Base-by-base conservation (phyloP, 2,113 vertebrate genomes). In the Dermatemys mawii region DNA sequence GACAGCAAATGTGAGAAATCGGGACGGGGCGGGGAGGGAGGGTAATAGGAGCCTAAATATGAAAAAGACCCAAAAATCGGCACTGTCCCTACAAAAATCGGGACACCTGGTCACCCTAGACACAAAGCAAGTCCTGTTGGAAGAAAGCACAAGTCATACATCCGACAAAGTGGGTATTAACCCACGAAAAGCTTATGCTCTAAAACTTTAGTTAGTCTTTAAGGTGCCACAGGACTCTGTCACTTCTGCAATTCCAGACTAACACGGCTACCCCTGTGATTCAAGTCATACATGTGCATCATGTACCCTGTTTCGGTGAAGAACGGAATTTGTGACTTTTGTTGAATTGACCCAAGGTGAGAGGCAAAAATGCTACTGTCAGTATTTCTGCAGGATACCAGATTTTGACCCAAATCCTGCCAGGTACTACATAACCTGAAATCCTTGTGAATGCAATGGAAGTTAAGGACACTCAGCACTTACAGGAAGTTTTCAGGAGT, bases 321-420 rank as follows among this genome's bases (percentile, higher is more conserved):
- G 46, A 2, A 78, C 48, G 3, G 46, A 0, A 8, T 54, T 6
- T 51, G 57, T 0, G 7, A 44, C 41, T 57, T 54, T 82, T 35
- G 60, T 21, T 92, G 82, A 81, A 35, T 16, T 78, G 60, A 44
- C 19, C 19, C 17, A 60, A 81, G 84, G 80, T 29, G 26, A 90
- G 90, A 92, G 50, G 13, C 63, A 93, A 90, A 90, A 91, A 87
- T 35, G 2, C 48, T 14, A 50, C 49, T 51, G 27, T 13, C 79
- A 26, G 1, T 26, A 2, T 76, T 86, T 80, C 60, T 50, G 1
- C 1, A 21, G 32, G 16, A n/a, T 21, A 67, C 8, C 60, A 48
- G 8, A 21, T 51, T 91, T 82, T 49, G 14, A 10, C 70, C 88
- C 81, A n/a, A 6, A 2, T 21, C 35, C 80, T 63, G 11, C 21